Conservation (phyloP, 2,888 invertebrate genomes). For the Tubiluchus corallicola region DNA sequence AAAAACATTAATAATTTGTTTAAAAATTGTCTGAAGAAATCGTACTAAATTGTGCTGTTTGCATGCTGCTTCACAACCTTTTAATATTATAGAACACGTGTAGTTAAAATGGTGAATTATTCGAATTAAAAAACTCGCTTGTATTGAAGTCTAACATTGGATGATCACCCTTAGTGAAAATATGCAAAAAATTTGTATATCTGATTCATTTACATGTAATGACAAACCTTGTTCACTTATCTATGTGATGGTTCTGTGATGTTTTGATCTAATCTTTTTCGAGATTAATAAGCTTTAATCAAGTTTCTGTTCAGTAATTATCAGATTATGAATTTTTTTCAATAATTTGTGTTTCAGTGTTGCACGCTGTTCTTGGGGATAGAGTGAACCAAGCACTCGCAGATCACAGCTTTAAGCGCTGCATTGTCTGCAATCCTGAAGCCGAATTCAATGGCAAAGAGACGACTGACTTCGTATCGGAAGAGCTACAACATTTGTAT, state of each 20-base stretch:
- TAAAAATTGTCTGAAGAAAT: too few species aligned
- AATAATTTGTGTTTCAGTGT: conserved; percentile 20
- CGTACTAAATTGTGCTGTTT: too few species aligned
- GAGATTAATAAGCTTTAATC: too few species aligned
- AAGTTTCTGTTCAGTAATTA: too few species aligned
- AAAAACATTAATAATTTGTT: too few species aligned
- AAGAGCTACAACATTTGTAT: not conserved
- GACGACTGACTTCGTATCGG: conserved; percentile 12
- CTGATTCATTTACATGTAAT: conserved; percentile 4
- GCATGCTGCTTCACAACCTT: too few species aligned
- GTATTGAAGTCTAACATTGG: too few species aligned
- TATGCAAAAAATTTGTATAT: conserved; percentile 10
- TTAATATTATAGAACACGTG: too few species aligned
- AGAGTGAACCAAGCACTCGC: conserved; percentile 59
- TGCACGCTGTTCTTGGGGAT: conserved; percentile 48
- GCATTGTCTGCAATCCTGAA: conserved; percentile 41
- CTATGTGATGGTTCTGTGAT: conserved; percentile 7
- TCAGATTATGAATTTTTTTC: too few species aligned
- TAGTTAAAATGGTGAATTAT: too few species aligned
- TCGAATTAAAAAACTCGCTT: too few species aligned
- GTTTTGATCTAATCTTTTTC: too few species aligned
- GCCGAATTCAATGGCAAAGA: conserved; percentile 18
- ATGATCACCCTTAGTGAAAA: conserved; percentile 12
- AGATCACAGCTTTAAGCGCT: conserved; percentile 60
- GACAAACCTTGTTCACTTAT: not conserved